These are phyloP conservation scores for Erpornis zantholeuca DNA, from an alignment of 2,113 vertebrate species.

Conservation along the genomic window DNA sequence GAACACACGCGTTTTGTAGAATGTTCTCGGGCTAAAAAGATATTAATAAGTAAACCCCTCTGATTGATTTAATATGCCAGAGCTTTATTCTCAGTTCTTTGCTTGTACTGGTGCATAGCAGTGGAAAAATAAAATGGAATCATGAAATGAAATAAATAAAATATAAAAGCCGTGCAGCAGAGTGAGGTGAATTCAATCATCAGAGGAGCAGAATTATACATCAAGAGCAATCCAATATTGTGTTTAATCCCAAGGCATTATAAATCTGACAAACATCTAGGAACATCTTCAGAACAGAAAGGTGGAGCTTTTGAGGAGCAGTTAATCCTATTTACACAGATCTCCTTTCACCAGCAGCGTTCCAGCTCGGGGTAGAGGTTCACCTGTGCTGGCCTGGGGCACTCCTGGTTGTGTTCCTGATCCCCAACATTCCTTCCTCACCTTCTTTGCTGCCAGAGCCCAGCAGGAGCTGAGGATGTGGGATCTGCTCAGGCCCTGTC, in stretches of 20 bases:
- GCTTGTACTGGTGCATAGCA: neutral
- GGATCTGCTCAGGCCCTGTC: neutral
- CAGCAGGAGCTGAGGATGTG: neutral
- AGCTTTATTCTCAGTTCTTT: constrained; percentile 1
- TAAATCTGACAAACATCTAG: neutral
- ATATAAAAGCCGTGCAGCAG: constrained; percentile 12
- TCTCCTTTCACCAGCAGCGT: neutral
- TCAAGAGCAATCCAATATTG: constrained; percentile 3
- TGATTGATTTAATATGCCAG: constrained; percentile 30
- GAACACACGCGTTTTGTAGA: neutral
- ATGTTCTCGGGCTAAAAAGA: neutral
- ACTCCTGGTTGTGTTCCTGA: neutral
- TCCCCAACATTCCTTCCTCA: fast-evolving
- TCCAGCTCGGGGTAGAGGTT: neutral
- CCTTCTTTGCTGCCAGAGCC: neutral
- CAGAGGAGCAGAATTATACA: constrained; percentile 30
- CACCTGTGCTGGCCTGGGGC: neutral
- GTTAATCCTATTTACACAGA: neutral
- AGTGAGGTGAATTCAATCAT: neutral
- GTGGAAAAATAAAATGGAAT: constrained; percentile 31
- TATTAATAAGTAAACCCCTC: neutral
- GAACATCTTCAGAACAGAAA: neutral
- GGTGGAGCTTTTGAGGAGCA: neutral
- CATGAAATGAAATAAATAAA: constrained; percentile 34
- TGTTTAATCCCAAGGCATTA: constrained; percentile 7